Conservation (phyloP, 2,888 invertebrate species). For the Rhogogaster chlorosoma region DNA sequence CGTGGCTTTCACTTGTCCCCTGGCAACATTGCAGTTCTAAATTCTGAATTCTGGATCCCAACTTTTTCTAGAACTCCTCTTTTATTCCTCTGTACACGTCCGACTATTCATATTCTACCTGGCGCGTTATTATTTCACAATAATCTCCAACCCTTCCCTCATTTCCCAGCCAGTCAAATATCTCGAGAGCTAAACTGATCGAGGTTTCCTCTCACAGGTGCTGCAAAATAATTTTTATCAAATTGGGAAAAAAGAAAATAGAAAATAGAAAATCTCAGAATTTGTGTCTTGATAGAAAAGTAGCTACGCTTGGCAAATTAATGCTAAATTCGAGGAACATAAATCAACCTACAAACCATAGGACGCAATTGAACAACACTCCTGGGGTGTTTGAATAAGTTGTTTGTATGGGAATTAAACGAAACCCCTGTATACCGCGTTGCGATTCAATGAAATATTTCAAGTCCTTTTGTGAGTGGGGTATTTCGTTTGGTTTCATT, state of each 20-base stretch:
- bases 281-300: not conserved
- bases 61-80: slow-evolving; percentile 52
- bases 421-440: not conserved
- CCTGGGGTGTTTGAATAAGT: not conserved
- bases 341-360: not conserved
- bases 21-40: slow-evolving; percentile 55
- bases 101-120: slow-evolving; percentile 22
- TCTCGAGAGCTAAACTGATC: not conserved
- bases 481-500: not conserved
- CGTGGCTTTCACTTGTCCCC: slow-evolving; percentile 76
- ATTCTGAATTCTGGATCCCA: slow-evolving; percentile 20
- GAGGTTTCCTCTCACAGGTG: not conserved
- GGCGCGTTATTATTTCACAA: slow-evolving; percentile 54
- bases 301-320: not conserved
- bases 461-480: not conserved
- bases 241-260: too few relatives aligned
- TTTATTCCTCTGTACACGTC: slow-evolving; percentile 30
- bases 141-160: slow-evolving; percentile 28
- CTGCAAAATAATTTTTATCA: not conserved
- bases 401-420: not conserved
- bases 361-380: not conserved
- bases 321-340: not conserved
- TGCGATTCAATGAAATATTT: not conserved
- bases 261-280: too few relatives aligned
- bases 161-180: not conserved